These are phyloP conservation scores for Rhyacophila brunnea DNA, from an alignment of 1,140 invertebrate species.

Conservation along the genomic window DNA sequence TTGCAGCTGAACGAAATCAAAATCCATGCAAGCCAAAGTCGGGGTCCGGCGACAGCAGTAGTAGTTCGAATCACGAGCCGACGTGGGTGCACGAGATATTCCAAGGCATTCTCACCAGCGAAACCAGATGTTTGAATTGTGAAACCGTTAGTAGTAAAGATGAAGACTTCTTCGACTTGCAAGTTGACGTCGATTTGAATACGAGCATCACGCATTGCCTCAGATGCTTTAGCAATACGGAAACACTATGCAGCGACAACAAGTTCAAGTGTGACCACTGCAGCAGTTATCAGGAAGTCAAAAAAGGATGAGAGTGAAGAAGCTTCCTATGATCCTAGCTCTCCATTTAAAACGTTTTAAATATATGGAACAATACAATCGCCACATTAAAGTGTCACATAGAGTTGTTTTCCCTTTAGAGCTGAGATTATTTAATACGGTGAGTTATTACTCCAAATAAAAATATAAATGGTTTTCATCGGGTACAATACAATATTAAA, in stretches of 20 bases:
- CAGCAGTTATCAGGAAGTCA: slow-evolving; percentile 98
- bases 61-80: slow-evolving; percentile 72
- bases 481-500: too few species aligned
- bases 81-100: slow-evolving; percentile 99
- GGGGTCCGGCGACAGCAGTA: slow-evolving; percentile 49
- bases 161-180: slow-evolving; percentile 98
- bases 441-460: too few species aligned
- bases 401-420: slow-evolving; percentile 98
- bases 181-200: slow-evolving; percentile 99
- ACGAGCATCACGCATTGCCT: slow-evolving; percentile 98
- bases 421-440: slow-evolving; percentile 95
- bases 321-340: slow-evolving; percentile 95
- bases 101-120: slow-evolving; percentile 98
- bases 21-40: slow-evolving; percentile 55
- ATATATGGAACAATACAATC: slow-evolving; percentile 98
- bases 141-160: slow-evolving; percentile 99
- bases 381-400: slow-evolving; percentile 98
- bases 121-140: slow-evolving; percentile 98
- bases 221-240: slow-evolving; percentile 95
- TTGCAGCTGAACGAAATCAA: slow-evolving; percentile 77
- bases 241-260: slow-evolving; percentile 98
- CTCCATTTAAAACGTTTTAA: slow-evolving; percentile 98
- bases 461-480: too few species aligned
- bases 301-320: slow-evolving; percentile 97
- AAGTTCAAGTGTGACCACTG: slow-evolving; percentile 99